A percentile compares a stretch with the other conserved stretches of the same genome.
Evolutionary conservation across 2,888 invertebrate genomes (phyloP).

Genomic region (Cryptocephalus moraei): DNA sequence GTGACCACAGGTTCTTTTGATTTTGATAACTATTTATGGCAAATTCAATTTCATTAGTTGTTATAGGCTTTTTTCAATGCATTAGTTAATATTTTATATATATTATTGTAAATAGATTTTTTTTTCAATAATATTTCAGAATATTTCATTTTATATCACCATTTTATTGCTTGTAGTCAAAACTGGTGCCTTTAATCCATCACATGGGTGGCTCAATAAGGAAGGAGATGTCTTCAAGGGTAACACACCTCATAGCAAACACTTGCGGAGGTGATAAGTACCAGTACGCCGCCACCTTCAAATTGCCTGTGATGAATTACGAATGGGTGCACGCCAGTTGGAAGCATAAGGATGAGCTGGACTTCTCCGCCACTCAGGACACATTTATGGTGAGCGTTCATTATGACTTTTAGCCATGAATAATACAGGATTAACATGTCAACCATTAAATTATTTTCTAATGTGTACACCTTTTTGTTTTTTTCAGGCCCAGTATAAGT

Average conservation of each 20-base stretch:
- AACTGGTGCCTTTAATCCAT: constrained; percentile 81
- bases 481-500: constrained; percentile 55
- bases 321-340: constrained; percentile 85
- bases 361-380: constrained; percentile 61
- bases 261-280: constrained; percentile 87
- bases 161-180: constrained; percentile 50
- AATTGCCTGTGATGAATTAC: constrained; percentile 77
- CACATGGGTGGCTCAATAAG: constrained; percentile 95
- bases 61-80: too few relatives aligned
- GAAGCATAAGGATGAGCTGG: constrained; percentile 63
- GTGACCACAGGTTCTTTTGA: too few relatives aligned
- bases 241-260: constrained; percentile 90
- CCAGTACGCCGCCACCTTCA: constrained; percentile 83
- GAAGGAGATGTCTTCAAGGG: constrained; percentile 77
- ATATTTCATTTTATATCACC: background rate
- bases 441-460: background rate
- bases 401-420: background rate
- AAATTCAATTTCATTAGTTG: too few relatives aligned
- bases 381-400: constrained; percentile 47
- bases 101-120: too few relatives aligned
- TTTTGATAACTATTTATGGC: too few relatives aligned
- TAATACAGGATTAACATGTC: background rate
- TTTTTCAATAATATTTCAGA: too few relatives aligned
- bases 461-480: background rate
- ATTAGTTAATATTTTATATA: too few relatives aligned